phyloP scores from a whole-genome alignment of 2,888 invertebrate genomes.

The Melanotus villosus region DNA sequence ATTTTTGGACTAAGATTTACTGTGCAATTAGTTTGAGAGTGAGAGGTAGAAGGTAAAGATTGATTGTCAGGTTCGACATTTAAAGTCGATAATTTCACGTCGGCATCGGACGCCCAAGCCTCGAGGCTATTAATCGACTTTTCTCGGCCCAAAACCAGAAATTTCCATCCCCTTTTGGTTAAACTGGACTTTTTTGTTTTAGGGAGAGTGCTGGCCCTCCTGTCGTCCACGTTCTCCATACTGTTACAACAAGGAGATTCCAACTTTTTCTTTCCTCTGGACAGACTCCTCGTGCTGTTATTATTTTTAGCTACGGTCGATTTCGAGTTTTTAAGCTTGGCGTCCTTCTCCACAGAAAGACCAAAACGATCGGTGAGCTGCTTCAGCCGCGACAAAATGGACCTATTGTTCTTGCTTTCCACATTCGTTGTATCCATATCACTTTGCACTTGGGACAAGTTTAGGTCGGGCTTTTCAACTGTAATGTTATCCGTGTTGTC shows the following conservation, averaged over 20 bases:
- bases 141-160: conserved; percentile 63
- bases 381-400: conserved; percentile 70
- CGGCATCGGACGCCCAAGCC: conserved; percentile 62
- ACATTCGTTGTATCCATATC: conserved; percentile 39
- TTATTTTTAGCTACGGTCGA: conserved; percentile 54
- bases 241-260: conserved; percentile 61
- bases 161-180: conserved; percentile 64
- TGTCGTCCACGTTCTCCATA: conserved; percentile 59
- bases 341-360: conserved; percentile 69
- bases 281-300: conserved; percentile 50
- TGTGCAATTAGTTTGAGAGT: conserved; percentile 61
- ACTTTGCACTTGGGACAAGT: conserved; percentile 36
- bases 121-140: conserved; percentile 59
- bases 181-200: conserved; percentile 59
- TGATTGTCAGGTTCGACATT: conserved; percentile 59
- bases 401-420: conserved; percentile 61
- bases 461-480: conserved; percentile 34
- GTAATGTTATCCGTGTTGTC: conserved; percentile 34
- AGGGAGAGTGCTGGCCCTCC: conserved; percentile 63
- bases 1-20: conserved; percentile 57
- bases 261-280: conserved; percentile 54
- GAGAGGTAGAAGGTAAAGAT: conserved; percentile 64
- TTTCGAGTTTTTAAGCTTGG: conserved; percentile 56
- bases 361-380: conserved; percentile 72
- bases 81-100: conserved; percentile 56